phyloP scores from a whole-genome alignment of 2,888 invertebrate species.

The Stegophylla sp. region DNA sequence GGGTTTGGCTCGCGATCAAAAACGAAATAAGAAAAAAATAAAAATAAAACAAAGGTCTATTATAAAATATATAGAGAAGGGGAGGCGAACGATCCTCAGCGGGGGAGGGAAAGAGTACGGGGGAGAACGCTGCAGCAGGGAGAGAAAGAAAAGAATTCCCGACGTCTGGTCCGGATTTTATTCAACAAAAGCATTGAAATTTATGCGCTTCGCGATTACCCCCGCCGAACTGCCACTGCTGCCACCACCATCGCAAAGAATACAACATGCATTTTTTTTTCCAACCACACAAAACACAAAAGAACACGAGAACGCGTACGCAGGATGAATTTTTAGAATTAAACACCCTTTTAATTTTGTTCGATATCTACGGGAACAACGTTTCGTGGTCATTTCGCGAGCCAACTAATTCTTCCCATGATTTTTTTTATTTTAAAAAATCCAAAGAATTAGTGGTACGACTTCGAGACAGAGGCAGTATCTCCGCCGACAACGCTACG shows the following conservation, averaged over 20 bases:
- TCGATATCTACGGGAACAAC: conserved; percentile 16
- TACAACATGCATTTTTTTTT: conserved; percentile 42
- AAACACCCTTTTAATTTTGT: conserved; percentile 46
- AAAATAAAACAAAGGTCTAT: conserved; percentile 36
- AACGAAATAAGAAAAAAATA: conserved; percentile 20
- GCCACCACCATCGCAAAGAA: conserved; percentile 17
- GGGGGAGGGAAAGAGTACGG: background rate
- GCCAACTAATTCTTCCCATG: conserved; percentile 49
- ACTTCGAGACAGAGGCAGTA: conserved; percentile 8
- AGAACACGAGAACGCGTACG: conserved; percentile 40
- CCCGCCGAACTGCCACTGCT: background rate
- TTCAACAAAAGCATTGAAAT: conserved; percentile 58
- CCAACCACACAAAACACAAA: conserved; percentile 50
- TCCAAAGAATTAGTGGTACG: conserved; percentile 12
- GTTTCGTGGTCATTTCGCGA: conserved; percentile 8
- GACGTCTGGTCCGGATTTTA: conserved; percentile 57
- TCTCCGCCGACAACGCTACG: background rate
- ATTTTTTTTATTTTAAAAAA: conserved; percentile 15
- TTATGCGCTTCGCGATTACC: conserved; percentile 58
- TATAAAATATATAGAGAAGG: conserved; percentile 44
- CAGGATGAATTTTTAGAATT: conserved; percentile 55
- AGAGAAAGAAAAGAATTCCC: conserved; percentile 34
- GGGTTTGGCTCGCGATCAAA: conserved; percentile 47
- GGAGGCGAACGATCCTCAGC: background rate
- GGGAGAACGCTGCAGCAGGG: background rate